Conservation (phyloP, 2,113 vertebrate species). For the cattle (Bos taurus) region ARS-UCD2.0 NC_037328.1:119861001-119861500, state of each 20-base stretch:
- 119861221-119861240: neutral
- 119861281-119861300: neutral
- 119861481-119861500: neutral
- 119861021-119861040: conserved; percentile 32
- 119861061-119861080: neutral
- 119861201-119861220: neutral
- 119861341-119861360: neutral
- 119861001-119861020: neutral
- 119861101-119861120: neutral
- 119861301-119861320: neutral
- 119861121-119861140: neutral
- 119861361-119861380: neutral
- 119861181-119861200: neutral
- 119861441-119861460: neutral
- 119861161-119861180: neutral
- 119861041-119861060: neutral
- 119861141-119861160: neutral
- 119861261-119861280: neutral
- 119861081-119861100: neutral
- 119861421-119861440: neutral
- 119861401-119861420: neutral
- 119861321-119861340: neutral
- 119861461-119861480: neutral
- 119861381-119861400: neutral
- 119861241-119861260: neutral